Base-by-base conservation (phyloP, 2,797 vertebrate genomes). In the Falco cherrug region DNA sequence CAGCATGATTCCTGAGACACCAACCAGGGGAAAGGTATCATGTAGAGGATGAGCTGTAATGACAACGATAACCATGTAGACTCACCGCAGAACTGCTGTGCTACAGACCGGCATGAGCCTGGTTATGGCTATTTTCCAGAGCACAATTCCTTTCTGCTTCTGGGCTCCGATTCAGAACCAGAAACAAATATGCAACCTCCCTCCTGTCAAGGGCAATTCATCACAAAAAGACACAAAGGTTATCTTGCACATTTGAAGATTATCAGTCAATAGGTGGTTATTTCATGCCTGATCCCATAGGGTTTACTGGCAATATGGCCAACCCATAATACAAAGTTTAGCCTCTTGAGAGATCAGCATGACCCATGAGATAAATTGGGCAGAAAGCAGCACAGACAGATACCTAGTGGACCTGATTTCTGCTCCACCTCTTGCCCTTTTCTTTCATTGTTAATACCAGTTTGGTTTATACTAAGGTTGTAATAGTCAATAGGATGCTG, bases 161-260 rank as follows among this genome's bases (percentile, higher is more conserved):
- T 96, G 90, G 90, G 89, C 89, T 94, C 73, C 3, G 11, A 90
- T 84, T 94, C 92, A 92, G 92, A 93, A 21, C 65, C 37, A 75
- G 61, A 88, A 97, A 94, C 37, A 81, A 92, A 94, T 61, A 73
- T 60, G 90, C 61, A 86, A 89, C 90, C 50, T 84, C 69, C 45
- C 45, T 81, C 12, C 8, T 31, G 69, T 92, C 77, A 97, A 94
- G 67, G 90, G 11, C 50, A 92, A 94, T 84, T 75, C n/a, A 90
- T 89, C 94, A 88, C 57, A 41, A 64, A 81, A 28, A 95, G 57
- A 45, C 67, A 94, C 5, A 0, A 67, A 93, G 57, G 86, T 95
- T 92, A 95, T 86, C 88, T 81, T 50, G n/a, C 61, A 86, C 11
- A 2, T 75, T 88, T 75, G 60, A 88, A 94, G 93, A 89, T 81